A percentile compares a stretch with the other conserved stretches of the same genome.
Conservation (phyloP, 2,113 vertebrate species). For the Orcinus orca region DNA sequence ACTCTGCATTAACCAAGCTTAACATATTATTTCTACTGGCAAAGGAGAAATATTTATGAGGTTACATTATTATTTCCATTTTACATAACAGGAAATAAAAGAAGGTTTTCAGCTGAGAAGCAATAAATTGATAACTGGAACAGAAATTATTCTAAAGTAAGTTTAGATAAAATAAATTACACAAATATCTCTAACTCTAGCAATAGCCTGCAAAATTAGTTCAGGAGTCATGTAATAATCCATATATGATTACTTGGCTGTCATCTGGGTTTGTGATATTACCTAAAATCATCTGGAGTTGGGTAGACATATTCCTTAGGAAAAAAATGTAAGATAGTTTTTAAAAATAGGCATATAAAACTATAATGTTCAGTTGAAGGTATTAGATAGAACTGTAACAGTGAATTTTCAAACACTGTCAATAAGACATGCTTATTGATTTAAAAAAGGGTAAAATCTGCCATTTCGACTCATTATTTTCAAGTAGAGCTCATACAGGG, state of each 20-base stretch:
- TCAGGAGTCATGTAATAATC: background rate
- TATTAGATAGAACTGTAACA: background rate
- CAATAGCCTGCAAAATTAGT: background rate
- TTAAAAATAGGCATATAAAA: background rate
- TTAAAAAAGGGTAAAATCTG: background rate
- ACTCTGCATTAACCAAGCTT: background rate
- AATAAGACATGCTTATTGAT: background rate
- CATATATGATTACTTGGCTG: background rate
- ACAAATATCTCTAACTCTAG: background rate
- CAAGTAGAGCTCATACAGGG: background rate
- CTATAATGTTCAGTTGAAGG: background rate
- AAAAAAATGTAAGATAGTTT: background rate
- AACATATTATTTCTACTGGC: background rate
- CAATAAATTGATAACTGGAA: background rate
- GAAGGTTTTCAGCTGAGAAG: background rate
- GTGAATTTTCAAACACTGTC: background rate
- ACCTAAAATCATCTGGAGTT: background rate
- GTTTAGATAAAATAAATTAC: background rate
- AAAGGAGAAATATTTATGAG: background rate
- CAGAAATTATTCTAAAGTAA: slow-evolving; percentile 7
- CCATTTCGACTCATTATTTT: background rate
- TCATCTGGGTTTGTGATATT: background rate
- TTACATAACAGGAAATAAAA: background rate
- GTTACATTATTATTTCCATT: background rate
- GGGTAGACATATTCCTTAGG: background rate